Evolutionary conservation across 2,797 vertebrate genomes (phyloP), one percentile per base, ranked within the genome.

Genomic region (Chloroceryle amazona): DNA sequence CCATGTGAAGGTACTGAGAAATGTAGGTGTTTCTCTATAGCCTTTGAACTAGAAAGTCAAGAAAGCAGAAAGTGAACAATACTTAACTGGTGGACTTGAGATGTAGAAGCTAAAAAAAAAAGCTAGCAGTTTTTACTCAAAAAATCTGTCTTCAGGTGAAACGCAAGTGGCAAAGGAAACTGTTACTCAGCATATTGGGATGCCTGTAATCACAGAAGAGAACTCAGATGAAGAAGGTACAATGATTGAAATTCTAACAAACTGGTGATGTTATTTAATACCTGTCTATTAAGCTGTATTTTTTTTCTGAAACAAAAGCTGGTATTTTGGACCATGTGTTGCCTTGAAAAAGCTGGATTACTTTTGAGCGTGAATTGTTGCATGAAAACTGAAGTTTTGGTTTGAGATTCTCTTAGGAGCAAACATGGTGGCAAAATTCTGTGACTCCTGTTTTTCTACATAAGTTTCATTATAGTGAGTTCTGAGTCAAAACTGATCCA

Each of bases 131-230:
- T 86, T 94, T 94, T 47, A 16, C n/a, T 74, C 23, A 81, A 93
- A 84, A 93, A 85, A 41, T 93, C 17, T 93, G 7, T 91, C 88
- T 95, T 41, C 92, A 98, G 98, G 75, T 91, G 84, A 74, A 14
- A 54, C n/a, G 41, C 63, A 90, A 33, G 79, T 14, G 55, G 31
- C 21, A 55, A 78, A 93, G 29, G 97, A 97, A 94, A 60, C 81
- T 47, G 80, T 44, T 16, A 78, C 74, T 91, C 60, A 0, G 42
- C 90, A 58, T 35, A 89, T 97, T 1, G 98, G 97, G 67, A 98
- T 98, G 98, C 98, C 98, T 90, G 0, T 98, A 47, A 98, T 98
- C 75, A 51, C 72, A 47, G 98, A 98, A 80, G 96, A 97, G 5
- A 44, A 58, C 73, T 87, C 62, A 0, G 93, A 79, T 62, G 94